These are phyloP conservation scores for Piprites chloris DNA, from an alignment of 2,113 vertebrate genomes.

Conservation along the genomic window DNA sequence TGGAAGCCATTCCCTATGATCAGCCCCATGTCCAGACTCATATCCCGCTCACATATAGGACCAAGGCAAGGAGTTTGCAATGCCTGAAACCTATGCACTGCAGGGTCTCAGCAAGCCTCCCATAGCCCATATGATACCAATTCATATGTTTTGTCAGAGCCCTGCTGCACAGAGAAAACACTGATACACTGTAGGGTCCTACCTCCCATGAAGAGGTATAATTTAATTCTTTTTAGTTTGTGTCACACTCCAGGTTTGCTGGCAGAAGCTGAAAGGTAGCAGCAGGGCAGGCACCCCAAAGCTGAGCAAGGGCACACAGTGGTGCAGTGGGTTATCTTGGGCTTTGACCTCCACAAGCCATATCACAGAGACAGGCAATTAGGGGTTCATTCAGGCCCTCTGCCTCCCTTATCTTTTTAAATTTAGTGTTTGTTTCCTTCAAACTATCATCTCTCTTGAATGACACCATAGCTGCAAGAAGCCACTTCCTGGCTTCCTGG, in stretches of 20 bases:
- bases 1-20: not conserved
- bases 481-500: not conserved
- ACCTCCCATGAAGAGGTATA: not conserved
- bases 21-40: not conserved
- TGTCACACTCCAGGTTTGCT: not conserved
- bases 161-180: not conserved
- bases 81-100: not conserved
- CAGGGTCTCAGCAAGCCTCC: not conserved
- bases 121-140: not conserved
- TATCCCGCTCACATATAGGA: rapidly evolving
- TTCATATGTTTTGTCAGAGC: not conserved
- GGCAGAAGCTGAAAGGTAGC: not conserved
- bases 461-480: not conserved
- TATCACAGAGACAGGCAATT: not conserved
- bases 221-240: not conserved
- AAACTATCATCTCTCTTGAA: not conserved
- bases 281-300: not conserved
- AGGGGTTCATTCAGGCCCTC: not conserved
- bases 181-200: not conserved
- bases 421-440: not conserved
- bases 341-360: not conserved
- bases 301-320: not conserved
- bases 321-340: not conserved
- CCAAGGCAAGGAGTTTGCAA: not conserved
- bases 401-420: not conserved